phyloP scores from a whole-genome alignment of 2,888 invertebrate species.

The Silvanus unidentatus region DNA sequence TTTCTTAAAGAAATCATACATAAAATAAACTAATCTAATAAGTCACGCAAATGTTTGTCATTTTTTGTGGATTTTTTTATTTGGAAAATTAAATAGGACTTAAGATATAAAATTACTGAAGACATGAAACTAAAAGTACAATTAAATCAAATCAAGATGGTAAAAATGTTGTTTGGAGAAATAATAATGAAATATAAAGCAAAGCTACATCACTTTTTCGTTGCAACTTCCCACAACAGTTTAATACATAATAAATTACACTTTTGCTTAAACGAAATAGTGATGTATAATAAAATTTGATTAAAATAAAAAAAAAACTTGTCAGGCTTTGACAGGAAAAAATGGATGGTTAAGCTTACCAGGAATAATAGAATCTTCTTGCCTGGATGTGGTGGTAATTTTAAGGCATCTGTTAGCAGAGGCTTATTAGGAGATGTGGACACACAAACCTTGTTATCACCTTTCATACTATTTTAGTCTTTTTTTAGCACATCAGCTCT shows the following conservation, averaged over 20 bases:
- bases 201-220: too few relatives aligned
- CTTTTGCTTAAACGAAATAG: not conserved
- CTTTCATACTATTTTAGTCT: conserved; percentile 25
- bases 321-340: conserved; percentile 31
- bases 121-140: too few relatives aligned
- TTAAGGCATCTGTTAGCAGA: conserved; percentile 43
- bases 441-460: conserved; percentile 38
- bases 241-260: too few relatives aligned
- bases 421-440: conserved; percentile 35
- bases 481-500: conserved; percentile 2
- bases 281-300: not conserved
- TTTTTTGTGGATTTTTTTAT: too few relatives aligned
- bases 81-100: too few relatives aligned
- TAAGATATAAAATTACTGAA: too few relatives aligned
- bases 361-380: conserved; percentile 38
- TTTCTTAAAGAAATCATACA: not conserved
- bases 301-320: conserved; percentile 2
- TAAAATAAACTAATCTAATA: conserved; percentile 8
- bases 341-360: conserved; percentile 45
- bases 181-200: too few relatives aligned
- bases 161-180: too few relatives aligned
- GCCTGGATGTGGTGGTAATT: conserved; percentile 37
- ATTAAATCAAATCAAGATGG: too few relatives aligned
- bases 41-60: not conserved
- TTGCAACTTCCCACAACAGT: too few relatives aligned